Evolutionary conservation across 2,797 vertebrate species (phyloP).

Genomic region (Naso thynnoides): DNA sequence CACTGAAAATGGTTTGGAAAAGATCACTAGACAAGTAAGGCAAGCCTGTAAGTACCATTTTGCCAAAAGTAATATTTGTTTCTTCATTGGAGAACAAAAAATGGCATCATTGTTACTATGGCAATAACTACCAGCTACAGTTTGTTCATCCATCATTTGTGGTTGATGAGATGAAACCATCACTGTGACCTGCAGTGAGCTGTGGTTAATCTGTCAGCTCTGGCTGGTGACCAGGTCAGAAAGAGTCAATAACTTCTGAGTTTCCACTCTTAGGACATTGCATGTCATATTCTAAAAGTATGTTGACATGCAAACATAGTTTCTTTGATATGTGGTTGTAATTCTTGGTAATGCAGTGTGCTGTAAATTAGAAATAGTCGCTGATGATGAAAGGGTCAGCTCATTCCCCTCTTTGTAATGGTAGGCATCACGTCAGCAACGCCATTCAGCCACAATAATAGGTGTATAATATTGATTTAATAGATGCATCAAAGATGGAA

Average conservation of each 20-base stretch:
- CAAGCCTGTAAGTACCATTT: neutral
- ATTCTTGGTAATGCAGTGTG: neutral
- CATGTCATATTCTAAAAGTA: conserved; percentile 6
- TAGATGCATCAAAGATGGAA: conserved; percentile 25
- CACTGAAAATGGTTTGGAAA: too few relatives aligned
- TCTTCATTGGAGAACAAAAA: neutral
- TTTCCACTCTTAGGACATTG: conserved; percentile 32
- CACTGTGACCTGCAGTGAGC: conserved; percentile 44
- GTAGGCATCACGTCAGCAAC: conserved; percentile 2
- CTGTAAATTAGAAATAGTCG: conserved; percentile 19
- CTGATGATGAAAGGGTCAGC: conserved; percentile 17
- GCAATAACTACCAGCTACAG: conserved; percentile 31
- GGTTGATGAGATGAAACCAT: conserved; percentile 41
- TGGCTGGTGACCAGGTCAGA: conserved; percentile 43
- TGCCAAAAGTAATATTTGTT: conserved; percentile 7
- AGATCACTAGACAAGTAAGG: too few relatives aligned
- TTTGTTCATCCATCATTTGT: conserved; percentile 40
- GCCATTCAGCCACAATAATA: conserved; percentile 9
- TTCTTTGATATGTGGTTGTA: conserved; percentile 13
- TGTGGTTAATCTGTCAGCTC: conserved; percentile 50
- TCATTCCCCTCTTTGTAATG: conserved; percentile 16
- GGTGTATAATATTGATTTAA: conserved; percentile 43
- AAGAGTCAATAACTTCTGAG: conserved; percentile 43
- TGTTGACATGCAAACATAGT: conserved; percentile 20
- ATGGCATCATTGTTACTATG: conserved; percentile 11